Percentiles rank a stretch among this genome's conserved stretches.
These are phyloP conservation scores for Steinernema feltiae DNA, from an alignment of 1,140 invertebrate species.

Conservation along the genomic window DNA sequence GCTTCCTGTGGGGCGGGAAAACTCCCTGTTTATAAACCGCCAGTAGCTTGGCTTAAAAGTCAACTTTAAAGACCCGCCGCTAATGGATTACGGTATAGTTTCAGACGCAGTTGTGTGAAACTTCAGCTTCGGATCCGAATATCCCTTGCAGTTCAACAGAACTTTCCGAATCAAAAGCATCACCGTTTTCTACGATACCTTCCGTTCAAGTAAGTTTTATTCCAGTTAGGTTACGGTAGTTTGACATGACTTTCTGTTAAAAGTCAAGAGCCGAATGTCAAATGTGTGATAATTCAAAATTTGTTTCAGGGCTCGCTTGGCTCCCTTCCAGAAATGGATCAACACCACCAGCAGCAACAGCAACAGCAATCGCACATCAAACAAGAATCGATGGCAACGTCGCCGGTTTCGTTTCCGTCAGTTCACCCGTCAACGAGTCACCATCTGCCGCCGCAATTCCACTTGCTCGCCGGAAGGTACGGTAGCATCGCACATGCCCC, in stretches of 20 bases:
- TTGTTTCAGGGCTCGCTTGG: background rate
- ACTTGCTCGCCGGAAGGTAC: background rate
- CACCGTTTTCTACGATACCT: background rate
- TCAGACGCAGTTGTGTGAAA: slow-evolving; percentile 4
- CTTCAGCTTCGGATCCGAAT: background rate
- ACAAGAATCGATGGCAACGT: background rate
- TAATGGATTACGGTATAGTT: slow-evolving; percentile 7
- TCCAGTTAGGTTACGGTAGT: background rate
- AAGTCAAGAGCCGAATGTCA: background rate
- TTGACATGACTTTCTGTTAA: background rate
- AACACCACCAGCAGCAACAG: background rate
- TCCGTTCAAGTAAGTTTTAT: background rate
- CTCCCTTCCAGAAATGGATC: slow-evolving; percentile 3
- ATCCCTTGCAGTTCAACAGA: background rate
- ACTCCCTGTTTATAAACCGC: background rate
- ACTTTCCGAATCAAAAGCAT: background rate
- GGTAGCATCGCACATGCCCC: background rate
- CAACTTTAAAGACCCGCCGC: background rate
- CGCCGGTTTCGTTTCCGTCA: background rate
- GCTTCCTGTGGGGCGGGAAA: background rate
- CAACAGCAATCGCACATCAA: background rate
- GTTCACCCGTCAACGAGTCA: background rate
- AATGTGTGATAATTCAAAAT: background rate
- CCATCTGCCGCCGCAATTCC: background rate
- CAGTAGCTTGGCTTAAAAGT: background rate